phyloP scores from a whole-genome alignment of 2,113 vertebrate species.

The Campylorhamphus procurvoides region DNA sequence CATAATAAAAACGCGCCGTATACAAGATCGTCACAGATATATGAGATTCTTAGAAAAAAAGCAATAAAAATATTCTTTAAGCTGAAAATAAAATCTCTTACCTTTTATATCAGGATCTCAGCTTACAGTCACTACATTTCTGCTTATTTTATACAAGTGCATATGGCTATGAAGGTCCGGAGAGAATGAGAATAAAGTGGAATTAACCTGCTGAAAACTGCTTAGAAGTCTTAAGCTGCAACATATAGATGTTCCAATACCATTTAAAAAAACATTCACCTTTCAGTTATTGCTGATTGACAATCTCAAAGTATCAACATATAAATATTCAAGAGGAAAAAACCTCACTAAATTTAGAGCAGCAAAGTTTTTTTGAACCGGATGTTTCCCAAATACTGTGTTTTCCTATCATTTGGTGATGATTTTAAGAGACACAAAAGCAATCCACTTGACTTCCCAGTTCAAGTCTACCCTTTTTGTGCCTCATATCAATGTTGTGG shows the following conservation, averaged over 20 bases:
- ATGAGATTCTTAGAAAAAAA: constrained; percentile 50
- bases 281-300: constrained; percentile 74
- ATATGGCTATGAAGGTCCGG: constrained; percentile 79
- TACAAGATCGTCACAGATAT: constrained; percentile 44
- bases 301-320: constrained; percentile 67
- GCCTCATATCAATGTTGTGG: constrained; percentile 30
- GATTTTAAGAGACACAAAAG: constrained; percentile 36
- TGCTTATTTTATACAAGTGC: constrained; percentile 83
- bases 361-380: background rate
- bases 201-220: constrained; percentile 81
- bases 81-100: constrained; percentile 83
- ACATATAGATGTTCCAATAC: constrained; percentile 81
- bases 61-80: constrained; percentile 72
- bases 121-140: constrained; percentile 82
- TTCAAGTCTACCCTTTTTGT: constrained; percentile 44
- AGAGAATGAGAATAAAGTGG: constrained; percentile 80
- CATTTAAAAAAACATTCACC: constrained; percentile 74
- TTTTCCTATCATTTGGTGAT: background rate
- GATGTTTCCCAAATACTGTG: background rate
- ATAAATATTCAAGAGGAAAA: constrained; percentile 31
- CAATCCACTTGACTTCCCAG: background rate
- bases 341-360: constrained; percentile 8
- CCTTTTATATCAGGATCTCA: constrained; percentile 80
- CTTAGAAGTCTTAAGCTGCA: constrained; percentile 78
- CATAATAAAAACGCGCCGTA: constrained; percentile 21